Base-by-base conservation (phyloP, 2,113 vertebrate genomes). In the Bucco capensis region DNA sequence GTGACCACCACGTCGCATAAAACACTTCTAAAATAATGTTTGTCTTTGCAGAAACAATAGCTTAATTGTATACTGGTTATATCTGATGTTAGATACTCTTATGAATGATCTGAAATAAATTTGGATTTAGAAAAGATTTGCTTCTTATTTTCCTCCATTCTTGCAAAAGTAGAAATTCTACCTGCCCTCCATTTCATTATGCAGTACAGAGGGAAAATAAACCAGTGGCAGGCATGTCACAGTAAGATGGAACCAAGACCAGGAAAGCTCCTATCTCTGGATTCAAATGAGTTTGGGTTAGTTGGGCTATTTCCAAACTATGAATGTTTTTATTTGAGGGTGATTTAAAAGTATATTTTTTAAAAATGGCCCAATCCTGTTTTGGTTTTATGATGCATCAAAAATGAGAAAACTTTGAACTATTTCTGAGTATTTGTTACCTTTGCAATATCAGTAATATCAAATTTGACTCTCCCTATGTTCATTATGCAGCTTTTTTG, bases 281-380 rank as follows among this genome's bases (percentile, higher is more conserved):
- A 83, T 56, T 73, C 27, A 67, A 64, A 53, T 6, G 0, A 67
- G 40, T 56, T 82, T 79, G 14, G 27, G 69, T 24, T 40, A 53
- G 10, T 3, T 67, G 25, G 15, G 14, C 12, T 67, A 25, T 71
- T 88, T 90, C 31, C 49, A 78, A 56, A 72, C 14, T 17, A 18
- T 40, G 10, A 5, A 64, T 33, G 19, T 19, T 89, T 58, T 60
- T 40, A n/a, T 57, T 56, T 80, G 19, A 83, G 88, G 8, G 5
- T 0, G 0, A 67, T 67, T 46, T 42, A 1, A 38, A 87, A 83
- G 40, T 2, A 46, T 2, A 0, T 30, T 1, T 38, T 54, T 71
- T 3, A 5, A 8, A 71, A 85, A 66, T 23, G 4, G 2, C 2
- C 14, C 2, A 47, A 28, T 53, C 4, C 1, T 60, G 5, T 15